Evolutionary conservation across 2,888 invertebrate genomes (phyloP).

Genomic region (Acleris holmiana): DNA sequence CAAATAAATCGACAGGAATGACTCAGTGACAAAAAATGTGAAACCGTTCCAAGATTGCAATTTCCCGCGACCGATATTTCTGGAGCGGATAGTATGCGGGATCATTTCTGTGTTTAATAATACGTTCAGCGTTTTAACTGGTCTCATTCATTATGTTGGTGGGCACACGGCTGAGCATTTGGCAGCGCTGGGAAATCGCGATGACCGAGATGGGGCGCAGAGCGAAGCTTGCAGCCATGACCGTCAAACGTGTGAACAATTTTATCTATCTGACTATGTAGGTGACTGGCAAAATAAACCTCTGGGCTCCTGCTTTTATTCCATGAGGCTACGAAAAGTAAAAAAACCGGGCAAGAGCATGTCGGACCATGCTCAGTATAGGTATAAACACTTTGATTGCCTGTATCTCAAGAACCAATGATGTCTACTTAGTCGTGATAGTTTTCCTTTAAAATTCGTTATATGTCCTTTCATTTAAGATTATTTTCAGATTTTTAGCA

Average conservation of each 20-base stretch:
- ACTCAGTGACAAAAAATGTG: slow-evolving; percentile 30
- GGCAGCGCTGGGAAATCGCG: slow-evolving; percentile 28
- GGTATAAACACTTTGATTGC: too few species aligned
- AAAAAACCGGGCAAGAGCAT: too few species aligned
- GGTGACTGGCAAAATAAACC: too few species aligned
- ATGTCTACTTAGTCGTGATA: too few species aligned
- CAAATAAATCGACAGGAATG: slow-evolving; percentile 9
- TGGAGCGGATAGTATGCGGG: slow-evolving; percentile 13
- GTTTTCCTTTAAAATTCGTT: too few species aligned
- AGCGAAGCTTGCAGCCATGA: slow-evolving; percentile 25
- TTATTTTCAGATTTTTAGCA: too few species aligned
- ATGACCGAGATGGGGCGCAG: slow-evolving; percentile 32
- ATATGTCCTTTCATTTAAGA: too few species aligned
- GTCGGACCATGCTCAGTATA: too few species aligned
- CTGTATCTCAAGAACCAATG: too few species aligned
- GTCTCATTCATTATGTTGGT: slow-evolving; percentile 29
- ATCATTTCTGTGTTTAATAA: slow-evolving; percentile 27
- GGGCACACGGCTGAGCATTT: slow-evolving; percentile 25
- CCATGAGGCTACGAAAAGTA: too few species aligned
- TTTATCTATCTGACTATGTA: slow-evolving; percentile 3
- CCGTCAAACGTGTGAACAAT: slow-evolving; percentile 20
- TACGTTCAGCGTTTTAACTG: slow-evolving; percentile 28
- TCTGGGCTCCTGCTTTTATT: too few species aligned
- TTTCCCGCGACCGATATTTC: slow-evolving; percentile 31
- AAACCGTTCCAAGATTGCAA: slow-evolving; percentile 27